Evolutionary conservation across 2,797 vertebrate genomes (phyloP), one percentile per base, ranked within the genome.

Genomic region (Chromis chromis): DNA sequence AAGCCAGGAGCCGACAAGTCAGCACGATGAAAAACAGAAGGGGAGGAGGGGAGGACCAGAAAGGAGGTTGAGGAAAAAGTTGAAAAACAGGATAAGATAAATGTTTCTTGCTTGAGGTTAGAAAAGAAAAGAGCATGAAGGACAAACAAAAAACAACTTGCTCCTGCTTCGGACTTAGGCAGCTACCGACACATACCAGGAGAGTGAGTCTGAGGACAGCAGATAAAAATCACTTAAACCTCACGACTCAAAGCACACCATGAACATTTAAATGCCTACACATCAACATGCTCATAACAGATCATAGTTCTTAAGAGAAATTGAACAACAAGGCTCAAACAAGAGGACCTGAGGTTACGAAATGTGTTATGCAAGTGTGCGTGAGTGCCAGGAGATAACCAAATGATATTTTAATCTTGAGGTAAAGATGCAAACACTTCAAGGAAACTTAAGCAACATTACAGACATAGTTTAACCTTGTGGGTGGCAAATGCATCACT

Each of bases 31-130:
- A 77, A 91, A 79, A 81, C 70, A 83, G 78, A 79, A 78, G 48
- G 49, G 39, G 68, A 52, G 66, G 48, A 52, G 39, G 68, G 33
- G 61, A 61, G 66, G 55, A 46, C 40, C 16, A 56, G 19, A 74
- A 7, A 42, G 60, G 44, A 77, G 81, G 67, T 50, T 70, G 31
- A 56, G 77, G 75, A 68, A 81, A 74, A 83, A 78, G 74, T 70
- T 82, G 88, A 91, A 92, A 91, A 93, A 93, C 92, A 90, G 90
- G 83, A 88, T 85, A 67, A 90, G 83, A 88, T 85, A 67, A 68
- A 85, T 57, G 70, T 74, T 88, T 79, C 61, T n/a, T 72, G 76
- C 79, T 90, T 73, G 39, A 60, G 74, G 57, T 72, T 21, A 48
- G 44, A 65, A 73, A 69, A 60, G 21, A 58, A 27, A 71, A 68